A percentile compares a stretch with the other conserved stretches of the same genome.
These are phyloP conservation scores for Gambelia wislizenii DNA, from an alignment of 2,797 vertebrate species.

Conservation along the genomic window DNA sequence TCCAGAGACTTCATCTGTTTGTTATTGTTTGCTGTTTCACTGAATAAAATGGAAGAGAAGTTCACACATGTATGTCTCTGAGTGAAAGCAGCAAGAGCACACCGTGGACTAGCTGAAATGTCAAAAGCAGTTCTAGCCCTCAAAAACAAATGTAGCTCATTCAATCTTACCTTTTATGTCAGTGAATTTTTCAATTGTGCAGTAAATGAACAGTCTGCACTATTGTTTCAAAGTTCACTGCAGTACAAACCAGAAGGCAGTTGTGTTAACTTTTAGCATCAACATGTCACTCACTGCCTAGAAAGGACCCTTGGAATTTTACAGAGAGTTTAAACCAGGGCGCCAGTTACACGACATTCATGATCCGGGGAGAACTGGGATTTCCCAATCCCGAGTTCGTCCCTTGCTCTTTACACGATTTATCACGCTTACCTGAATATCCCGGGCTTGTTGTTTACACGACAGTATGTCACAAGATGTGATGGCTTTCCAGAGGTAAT, in stretches of 20 bases:
- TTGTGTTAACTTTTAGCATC: not conserved
- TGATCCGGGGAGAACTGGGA: no score
- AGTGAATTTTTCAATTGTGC: not conserved
- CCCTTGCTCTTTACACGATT: no score
- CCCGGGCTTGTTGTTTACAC: no score
- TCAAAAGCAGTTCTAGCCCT: not conserved
- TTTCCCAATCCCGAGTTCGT: no score
- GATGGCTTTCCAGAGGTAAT: no score
- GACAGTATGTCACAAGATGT: no score
- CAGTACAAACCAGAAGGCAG: not conserved
- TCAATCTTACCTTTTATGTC: not conserved
- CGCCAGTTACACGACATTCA: no score
- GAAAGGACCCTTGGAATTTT: not conserved
- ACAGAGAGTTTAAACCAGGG: not conserved
- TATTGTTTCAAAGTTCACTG: not conserved
- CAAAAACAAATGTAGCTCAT: not conserved
- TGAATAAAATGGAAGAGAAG: not conserved
- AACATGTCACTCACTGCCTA: not conserved
- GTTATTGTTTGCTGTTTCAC: not conserved
- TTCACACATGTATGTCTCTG: not conserved
- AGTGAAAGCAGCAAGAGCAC: not conserved
- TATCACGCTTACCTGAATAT: no score
- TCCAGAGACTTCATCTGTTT: not conserved
- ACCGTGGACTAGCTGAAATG: not conserved
- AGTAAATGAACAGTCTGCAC: not conserved